Base-by-base conservation (phyloP, 2,113 vertebrate genomes). In the Lates calcarifer region DNA sequence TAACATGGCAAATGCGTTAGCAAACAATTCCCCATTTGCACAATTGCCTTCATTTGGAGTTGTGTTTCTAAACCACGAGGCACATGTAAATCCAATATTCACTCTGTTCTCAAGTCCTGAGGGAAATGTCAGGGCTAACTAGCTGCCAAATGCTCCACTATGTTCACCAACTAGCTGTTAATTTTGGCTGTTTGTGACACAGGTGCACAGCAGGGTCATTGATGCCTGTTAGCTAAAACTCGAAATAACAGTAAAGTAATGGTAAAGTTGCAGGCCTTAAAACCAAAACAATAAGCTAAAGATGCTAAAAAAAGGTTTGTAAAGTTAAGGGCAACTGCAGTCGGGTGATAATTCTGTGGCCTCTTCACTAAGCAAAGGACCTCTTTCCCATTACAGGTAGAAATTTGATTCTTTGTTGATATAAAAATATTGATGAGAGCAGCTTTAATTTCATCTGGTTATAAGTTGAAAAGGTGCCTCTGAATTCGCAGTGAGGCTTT, bases 1-100 rank as follows among this genome's bases (percentile, higher is more conserved):
- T n/a, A n/a, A n/a, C n/a, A n/a, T n/a, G n/a, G n/a, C n/a, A n/a
- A n/a, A n/a, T n/a, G n/a, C n/a, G n/a, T n/a, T n/a, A n/a, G n/a
- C n/a, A n/a, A n/a, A n/a, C n/a, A n/a, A 2, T 31, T 74, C 8
- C 39, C 45, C 9, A 26, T 56, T 76, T 18, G 33, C 45, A 68
- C 20, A 74, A 47, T 39, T 56, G 49, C n/a, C 39, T 73, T 35
- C 20, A 37, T 62, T 75, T 18, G 29, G 41, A 70, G 55, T 37
- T 6, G 20, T 31, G 29, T 45, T 35, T 53, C 22, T 31, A 35
- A 35, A 49, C 43, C 65, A 24, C 4, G 11, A 51, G 43, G 43
- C 45, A 22, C 33, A 67, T 49, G 22, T 49, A 51, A 24, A 14
- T 29, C 29, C 43, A 35, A 68, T 68, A 68, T 53, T 51, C 18